Conservation (phyloP, 2,888 invertebrate genomes). For the Dyspetes luteomarginatus region DNA sequence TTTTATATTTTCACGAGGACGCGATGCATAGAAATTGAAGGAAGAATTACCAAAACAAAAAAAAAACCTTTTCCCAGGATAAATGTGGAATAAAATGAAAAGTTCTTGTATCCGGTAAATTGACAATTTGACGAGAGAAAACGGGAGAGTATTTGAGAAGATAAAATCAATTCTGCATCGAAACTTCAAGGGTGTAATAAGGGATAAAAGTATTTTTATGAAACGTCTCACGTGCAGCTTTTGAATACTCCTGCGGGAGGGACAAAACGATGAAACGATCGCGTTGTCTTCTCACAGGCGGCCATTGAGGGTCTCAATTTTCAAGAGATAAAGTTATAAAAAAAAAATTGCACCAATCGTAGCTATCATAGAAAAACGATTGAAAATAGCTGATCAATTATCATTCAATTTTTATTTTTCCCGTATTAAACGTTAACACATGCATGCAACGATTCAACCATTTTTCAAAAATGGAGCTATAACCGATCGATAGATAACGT, state of each 20-base stretch:
- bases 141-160: neutral
- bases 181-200: slow-evolving; percentile 24
- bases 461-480: neutral
- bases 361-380: too few relatives aligned
- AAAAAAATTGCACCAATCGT: slow-evolving; percentile 1
- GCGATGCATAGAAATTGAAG: neutral
- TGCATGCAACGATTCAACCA: too few relatives aligned
- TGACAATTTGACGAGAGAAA: slow-evolving; percentile 3
- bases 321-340: slow-evolving; percentile 62
- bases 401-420: too few relatives aligned
- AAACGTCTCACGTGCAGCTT: slow-evolving; percentile 49
- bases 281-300: slow-evolving; percentile 46
- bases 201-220: slow-evolving; percentile 46
- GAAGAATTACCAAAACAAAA: neutral
- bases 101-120: slow-evolving; percentile 5
- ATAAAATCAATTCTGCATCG: slow-evolving; percentile 45
- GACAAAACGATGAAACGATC: slow-evolving; percentile 54
- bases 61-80: neutral
- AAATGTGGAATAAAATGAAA: neutral
- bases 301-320: slow-evolving; percentile 71
- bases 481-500: neutral
- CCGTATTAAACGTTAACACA: too few relatives aligned
- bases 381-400: too few relatives aligned
- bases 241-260: slow-evolving; percentile 38
- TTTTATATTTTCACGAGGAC: neutral